Percentiles rank a stretch among this genome's conserved stretches.
phyloP scores from a whole-genome alignment of 1,140 invertebrate species.

The Drosophila sucinea region DNA sequence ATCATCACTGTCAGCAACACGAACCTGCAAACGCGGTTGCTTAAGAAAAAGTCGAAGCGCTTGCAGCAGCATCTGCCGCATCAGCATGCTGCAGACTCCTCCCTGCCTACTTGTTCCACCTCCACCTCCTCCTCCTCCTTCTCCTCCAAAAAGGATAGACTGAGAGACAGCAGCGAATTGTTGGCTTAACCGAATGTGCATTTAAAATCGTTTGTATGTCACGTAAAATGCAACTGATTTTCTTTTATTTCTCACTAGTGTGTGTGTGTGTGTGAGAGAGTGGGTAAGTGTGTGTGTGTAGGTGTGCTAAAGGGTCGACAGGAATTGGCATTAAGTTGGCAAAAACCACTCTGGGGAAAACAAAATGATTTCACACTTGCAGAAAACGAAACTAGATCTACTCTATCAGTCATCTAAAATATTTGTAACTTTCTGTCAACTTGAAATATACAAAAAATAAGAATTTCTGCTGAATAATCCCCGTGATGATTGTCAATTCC shows the following conservation, averaged over 20 bases:
- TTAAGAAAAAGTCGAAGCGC: slow-evolving; percentile 37
- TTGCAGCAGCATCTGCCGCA: slow-evolving; percentile 25
- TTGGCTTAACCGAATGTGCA: slow-evolving; percentile 14
- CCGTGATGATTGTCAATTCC: too few species aligned
- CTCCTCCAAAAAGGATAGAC: background rate
- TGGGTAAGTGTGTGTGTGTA: background rate
- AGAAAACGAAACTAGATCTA: too few species aligned
- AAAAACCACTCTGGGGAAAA: background rate
- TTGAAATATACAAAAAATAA: too few species aligned
- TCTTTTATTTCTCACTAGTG: background rate
- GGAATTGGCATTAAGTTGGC: slow-evolving; percentile 10
- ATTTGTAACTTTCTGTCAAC: too few species aligned
- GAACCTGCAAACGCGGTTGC: slow-evolving; percentile 26
- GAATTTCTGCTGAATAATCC: too few species aligned
- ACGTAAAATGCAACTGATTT: slow-evolving; percentile 47
- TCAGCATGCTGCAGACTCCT: slow-evolving; percentile 7
- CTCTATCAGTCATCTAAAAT: too few species aligned
- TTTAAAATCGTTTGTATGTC: slow-evolving; percentile 36
- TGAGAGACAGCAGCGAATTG: background rate
- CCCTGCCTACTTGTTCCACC: background rate
- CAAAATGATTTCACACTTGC: background rate
- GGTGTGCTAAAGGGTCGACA: slow-evolving; percentile 4
- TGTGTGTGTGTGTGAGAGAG: background rate
- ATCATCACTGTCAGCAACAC: slow-evolving; percentile 39
- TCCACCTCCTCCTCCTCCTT: too few species aligned